These are phyloP conservation scores for Synanthedon vespiformis DNA, from an alignment of 2,888 invertebrate species.

Conservation along the genomic window DNA sequence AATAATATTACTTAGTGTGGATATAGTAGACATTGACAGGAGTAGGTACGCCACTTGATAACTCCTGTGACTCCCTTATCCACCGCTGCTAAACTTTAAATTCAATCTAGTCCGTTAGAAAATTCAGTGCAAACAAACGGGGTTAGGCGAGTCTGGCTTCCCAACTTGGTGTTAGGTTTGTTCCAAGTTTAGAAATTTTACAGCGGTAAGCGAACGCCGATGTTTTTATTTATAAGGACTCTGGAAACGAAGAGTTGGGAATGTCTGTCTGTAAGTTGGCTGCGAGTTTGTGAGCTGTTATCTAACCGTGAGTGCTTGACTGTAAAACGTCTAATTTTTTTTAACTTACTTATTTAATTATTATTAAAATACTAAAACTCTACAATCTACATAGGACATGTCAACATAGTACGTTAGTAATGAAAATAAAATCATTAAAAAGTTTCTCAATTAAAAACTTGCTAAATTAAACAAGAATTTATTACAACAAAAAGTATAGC, in stretches of 20 bases:
- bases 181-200: not conserved
- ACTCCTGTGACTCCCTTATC: slow-evolving; percentile 4
- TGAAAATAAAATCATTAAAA: too few relatives aligned
- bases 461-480: too few relatives aligned
- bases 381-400: too few relatives aligned
- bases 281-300: too few relatives aligned
- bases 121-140: slow-evolving; percentile 11
- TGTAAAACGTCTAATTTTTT: too few relatives aligned
- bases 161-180: not conserved
- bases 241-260: not conserved
- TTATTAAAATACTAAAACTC: too few relatives aligned
- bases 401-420: too few relatives aligned
- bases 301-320: too few relatives aligned
- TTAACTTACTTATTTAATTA: too few relatives aligned
- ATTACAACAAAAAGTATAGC: too few relatives aligned
- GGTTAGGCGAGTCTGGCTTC: slow-evolving; percentile 2
- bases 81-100: slow-evolving; percentile 16
- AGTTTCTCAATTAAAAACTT: too few relatives aligned
- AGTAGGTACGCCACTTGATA: not conserved
- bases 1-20: too few relatives aligned
- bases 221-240: not conserved
- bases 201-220: not conserved
- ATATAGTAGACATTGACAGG: not conserved
- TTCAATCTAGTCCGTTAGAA: slow-evolving; percentile 22
- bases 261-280: not conserved